These are phyloP conservation scores for Chalcis sispes DNA, from an alignment of 2,888 invertebrate species.

Conservation along the genomic window DNA sequence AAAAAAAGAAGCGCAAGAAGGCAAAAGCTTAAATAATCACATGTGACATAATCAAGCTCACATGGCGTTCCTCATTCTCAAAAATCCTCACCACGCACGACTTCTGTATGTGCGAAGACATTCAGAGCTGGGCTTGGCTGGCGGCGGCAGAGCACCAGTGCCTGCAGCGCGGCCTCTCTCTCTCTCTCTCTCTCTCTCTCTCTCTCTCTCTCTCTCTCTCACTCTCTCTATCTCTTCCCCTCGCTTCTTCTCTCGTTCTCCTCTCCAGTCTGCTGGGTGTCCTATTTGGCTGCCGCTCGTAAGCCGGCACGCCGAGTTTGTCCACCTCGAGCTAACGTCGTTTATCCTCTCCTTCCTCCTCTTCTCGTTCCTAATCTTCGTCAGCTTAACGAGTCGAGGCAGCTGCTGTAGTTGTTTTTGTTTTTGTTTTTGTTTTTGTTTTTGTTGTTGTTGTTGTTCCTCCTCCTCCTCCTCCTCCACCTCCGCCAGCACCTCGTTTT, in stretches of 20 bases:
- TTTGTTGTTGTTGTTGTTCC: too few relatives aligned
- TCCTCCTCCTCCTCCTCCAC: too few relatives aligned
- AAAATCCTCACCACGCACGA: slow-evolving; percentile 72
- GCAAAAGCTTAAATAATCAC: slow-evolving; percentile 3
- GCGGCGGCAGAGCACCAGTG: slow-evolving; percentile 61
- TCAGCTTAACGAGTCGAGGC: neutral
- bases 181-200: neutral
- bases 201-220: neutral
- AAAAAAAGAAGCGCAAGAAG: neutral
- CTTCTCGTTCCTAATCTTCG: too few relatives aligned
- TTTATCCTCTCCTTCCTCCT: too few relatives aligned
- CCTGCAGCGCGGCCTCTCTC: slow-evolving; percentile 52
- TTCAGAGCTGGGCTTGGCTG: slow-evolving; percentile 70
- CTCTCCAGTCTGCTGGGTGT: neutral
- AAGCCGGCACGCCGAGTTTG: neutral
- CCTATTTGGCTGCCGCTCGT: slow-evolving; percentile 12
- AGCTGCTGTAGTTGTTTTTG: neutral
- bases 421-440: too few relatives aligned
- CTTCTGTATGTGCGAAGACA: slow-evolving; percentile 75
- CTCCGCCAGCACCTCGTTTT: too few relatives aligned
- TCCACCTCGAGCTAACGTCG: too few relatives aligned
- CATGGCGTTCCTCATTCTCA: too few relatives aligned
- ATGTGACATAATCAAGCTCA: neutral
- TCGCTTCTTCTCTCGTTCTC: neutral
- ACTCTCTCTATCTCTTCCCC: neutral